Percentiles rank a stretch among this genome's conserved stretches.
phyloP scores from a whole-genome alignment of 2,113 vertebrate species.

The Lophura nycthemera region DNA sequence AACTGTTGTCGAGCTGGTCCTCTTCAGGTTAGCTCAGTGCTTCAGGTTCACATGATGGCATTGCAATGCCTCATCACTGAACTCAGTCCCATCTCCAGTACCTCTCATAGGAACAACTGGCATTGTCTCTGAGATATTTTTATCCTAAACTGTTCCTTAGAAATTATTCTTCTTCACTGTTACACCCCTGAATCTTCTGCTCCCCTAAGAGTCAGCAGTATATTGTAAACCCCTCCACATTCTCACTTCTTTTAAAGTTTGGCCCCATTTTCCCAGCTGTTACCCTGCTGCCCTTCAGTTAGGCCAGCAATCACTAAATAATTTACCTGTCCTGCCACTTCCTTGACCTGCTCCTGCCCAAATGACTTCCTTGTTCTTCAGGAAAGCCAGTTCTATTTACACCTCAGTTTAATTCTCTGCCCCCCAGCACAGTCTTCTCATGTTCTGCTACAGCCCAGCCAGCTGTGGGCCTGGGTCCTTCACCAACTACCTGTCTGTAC shows the following conservation, averaged over 20 bases:
- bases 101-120: background rate
- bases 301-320: too few species aligned
- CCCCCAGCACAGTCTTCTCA: background rate
- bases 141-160: background rate
- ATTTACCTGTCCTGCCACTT: background rate
- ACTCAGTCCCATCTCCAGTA: background rate
- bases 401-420: background rate
- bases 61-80: fast-evolving
- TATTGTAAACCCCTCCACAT: background rate
- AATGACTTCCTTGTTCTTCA: background rate
- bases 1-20: background rate
- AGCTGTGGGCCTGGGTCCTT: background rate
- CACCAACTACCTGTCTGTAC: background rate
- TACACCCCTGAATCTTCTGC: background rate
- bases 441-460: background rate
- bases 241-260: background rate
- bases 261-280: background rate
- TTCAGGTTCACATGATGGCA: background rate
- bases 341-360: background rate
- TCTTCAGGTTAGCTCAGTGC: background rate
- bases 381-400: background rate
- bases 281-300: background rate
- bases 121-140: background rate
- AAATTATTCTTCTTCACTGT: background rate
- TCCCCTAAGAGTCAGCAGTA: background rate